A percentile compares a stretch with the other conserved stretches of the same genome.
These are phyloP conservation scores for Dilophus febrilis DNA, from an alignment of 2,888 invertebrate genomes.

Conservation along the genomic window DNA sequence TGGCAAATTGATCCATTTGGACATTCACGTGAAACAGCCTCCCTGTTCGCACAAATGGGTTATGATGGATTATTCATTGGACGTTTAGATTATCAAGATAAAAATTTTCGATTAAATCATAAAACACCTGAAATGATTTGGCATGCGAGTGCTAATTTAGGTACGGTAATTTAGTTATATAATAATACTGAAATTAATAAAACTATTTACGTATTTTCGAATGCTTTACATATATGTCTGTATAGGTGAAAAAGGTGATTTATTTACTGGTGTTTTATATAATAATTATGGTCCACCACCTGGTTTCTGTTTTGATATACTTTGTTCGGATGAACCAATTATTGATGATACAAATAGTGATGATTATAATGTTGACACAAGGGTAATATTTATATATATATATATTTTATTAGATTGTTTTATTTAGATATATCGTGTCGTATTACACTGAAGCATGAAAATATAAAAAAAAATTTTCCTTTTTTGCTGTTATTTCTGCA, in stretches of 20 bases:
- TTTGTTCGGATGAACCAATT: conserved; percentile 71
- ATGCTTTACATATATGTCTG: too few species aligned
- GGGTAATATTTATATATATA: conserved; percentile 38
- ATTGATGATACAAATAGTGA: conserved; percentile 66
- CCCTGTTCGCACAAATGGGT: conserved; percentile 63
- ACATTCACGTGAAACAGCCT: conserved; percentile 74
- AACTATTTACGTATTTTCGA: too few species aligned
- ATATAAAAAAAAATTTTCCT: too few species aligned
- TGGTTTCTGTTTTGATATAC: conserved; percentile 85
- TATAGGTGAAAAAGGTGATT: conserved; percentile 41
- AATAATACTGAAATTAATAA: too few species aligned
- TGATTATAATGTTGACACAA: conserved; percentile 62
- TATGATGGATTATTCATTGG: conserved; percentile 80
- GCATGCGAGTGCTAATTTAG: conserved; percentile 53
- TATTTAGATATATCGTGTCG: too few species aligned
- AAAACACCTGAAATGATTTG: conserved; percentile 71
- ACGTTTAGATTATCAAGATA: conserved; percentile 76
- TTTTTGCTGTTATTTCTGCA: too few species aligned
- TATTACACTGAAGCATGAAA: too few species aligned
- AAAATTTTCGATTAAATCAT: conserved; percentile 35
- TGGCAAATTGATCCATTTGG: conserved; percentile 86
- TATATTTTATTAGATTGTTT: too few species aligned
- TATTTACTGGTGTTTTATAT: conserved; percentile 71
- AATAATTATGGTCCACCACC: conserved; percentile 71
- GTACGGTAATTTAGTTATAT: conserved; percentile 32